Evolutionary conservation across 2,888 invertebrate species (phyloP), one percentile per base, ranked within the genome.

Genomic region (Drosophila neutralis): DNA sequence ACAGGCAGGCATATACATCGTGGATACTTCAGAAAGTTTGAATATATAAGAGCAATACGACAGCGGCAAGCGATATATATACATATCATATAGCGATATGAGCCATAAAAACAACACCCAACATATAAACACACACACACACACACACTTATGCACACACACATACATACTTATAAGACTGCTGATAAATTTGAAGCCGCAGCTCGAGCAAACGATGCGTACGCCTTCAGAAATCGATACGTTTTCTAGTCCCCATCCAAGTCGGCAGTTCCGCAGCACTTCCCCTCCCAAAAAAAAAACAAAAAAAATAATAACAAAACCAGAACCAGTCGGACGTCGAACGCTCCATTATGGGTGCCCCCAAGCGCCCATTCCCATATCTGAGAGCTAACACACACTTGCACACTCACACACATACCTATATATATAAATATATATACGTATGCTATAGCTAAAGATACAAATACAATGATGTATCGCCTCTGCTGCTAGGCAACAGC

Each of bases 191-290:
- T 83, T 75, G 68, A 73, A 75, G 49, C 72, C 77, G 66, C 62
- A 78, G 69, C 73, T 80, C 52, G 73, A 70, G 48, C 70, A 78
- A 76, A 58, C 79, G 73, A 77, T 78, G 87, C 81, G 73, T 81
- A 85, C 81, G 84, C 86, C 83, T 88, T 83, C 72, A 78, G 76
- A 85, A 89, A 87, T 87, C 82, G 68, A 85, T 85, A 89, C 71
- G 72, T 66, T 83, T 83, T 78, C 75, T 68, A 80, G 68, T 80
- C 69, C 67, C 76, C 81, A 66, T 82, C 60, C 24, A 78, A 87
- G 77, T 61, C 72, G 80, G 78, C 52, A 27, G 24, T 11, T 24
- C 24, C 8, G 24, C 54, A 35, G 29, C 15, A 29, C 21, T 4
- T 40, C 57, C 27, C 18, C 40, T 13, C 21, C 36, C 18, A 27